phyloP scores from a whole-genome alignment of 2,888 invertebrate genomes.

The Trissolcus japonicus region DNA sequence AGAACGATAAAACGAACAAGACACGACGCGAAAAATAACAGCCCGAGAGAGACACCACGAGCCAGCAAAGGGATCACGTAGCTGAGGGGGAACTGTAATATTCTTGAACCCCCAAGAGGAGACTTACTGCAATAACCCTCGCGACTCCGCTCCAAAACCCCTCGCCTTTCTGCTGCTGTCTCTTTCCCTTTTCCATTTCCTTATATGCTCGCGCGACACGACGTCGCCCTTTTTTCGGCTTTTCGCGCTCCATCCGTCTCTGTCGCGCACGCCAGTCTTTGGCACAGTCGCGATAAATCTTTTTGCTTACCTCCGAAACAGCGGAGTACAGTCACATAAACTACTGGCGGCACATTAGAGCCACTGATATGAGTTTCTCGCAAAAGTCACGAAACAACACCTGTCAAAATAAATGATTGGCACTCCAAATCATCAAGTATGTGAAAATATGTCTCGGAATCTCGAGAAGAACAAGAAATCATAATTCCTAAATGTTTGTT shows the following conservation, averaged over 20 bases:
- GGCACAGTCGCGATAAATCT: constrained; percentile 68
- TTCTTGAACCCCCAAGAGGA: constrained; percentile 76
- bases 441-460: too few species aligned
- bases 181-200: constrained; percentile 53
- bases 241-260: constrained; percentile 50
- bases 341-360: constrained; percentile 16
- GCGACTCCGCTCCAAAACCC: constrained; percentile 73
- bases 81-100: constrained; percentile 69
- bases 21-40: constrained; percentile 55
- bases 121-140: constrained; percentile 76
- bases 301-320: constrained; percentile 65
- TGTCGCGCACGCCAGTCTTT: constrained; percentile 56
- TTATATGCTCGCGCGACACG: constrained; percentile 15
- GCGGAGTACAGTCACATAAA: constrained; percentile 51
- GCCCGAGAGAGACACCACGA: constrained; percentile 55
- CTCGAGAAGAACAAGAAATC: too few species aligned
- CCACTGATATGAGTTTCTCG: not conserved
- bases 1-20: constrained; percentile 58
- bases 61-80: constrained; percentile 34
- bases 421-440: too few species aligned
- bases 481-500: too few species aligned
- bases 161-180: constrained; percentile 43
- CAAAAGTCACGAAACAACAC: too few species aligned
- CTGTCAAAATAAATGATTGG: too few species aligned
- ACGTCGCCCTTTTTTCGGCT: constrained; percentile 52